Evolutionary conservation across 92 coral and sea anemone species (phyloP).

Genomic region (Parazoanthus atlanticus): DNA sequence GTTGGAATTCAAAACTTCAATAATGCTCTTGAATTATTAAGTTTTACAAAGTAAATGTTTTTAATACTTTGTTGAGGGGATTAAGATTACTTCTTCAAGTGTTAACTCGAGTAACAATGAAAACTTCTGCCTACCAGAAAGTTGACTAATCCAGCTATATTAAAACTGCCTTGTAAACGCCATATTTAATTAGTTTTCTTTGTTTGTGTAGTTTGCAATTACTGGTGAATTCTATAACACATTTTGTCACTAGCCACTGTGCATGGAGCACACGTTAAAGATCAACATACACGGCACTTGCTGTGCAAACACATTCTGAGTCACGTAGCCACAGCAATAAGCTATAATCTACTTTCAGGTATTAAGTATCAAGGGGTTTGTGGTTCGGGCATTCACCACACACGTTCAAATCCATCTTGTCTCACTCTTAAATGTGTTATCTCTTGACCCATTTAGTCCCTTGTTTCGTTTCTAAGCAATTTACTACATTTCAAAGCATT

Average conservation of each 20-base stretch:
- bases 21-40: not conserved
- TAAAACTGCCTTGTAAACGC: constrained; percentile 37
- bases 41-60: constrained; percentile 11
- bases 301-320: constrained; percentile 18
- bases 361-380: not conserved
- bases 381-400: not conserved
- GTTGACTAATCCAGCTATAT: constrained; percentile 28
- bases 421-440: constrained; percentile 14
- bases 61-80: constrained; percentile 40
- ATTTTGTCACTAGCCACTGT: not conserved
- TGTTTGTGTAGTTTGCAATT: constrained; percentile 10
- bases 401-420: constrained; percentile 20
- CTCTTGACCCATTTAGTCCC: not conserved
- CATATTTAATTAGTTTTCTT: constrained; percentile 19
- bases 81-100: constrained; percentile 37
- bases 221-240: constrained; percentile 2
- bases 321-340: constrained; percentile 32
- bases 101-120: constrained; percentile 21
- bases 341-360: constrained; percentile 19
- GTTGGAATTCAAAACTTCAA: not conserved
- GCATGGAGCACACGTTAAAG: not conserved
- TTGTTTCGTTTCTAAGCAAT: constrained; percentile 15
- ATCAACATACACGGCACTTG: not conserved
- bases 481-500: constrained; percentile 28
- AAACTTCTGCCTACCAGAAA: not conserved